Evolutionary conservation across 2,888 invertebrate species (phyloP).

Genomic region (Stenotaenia linearis): DNA sequence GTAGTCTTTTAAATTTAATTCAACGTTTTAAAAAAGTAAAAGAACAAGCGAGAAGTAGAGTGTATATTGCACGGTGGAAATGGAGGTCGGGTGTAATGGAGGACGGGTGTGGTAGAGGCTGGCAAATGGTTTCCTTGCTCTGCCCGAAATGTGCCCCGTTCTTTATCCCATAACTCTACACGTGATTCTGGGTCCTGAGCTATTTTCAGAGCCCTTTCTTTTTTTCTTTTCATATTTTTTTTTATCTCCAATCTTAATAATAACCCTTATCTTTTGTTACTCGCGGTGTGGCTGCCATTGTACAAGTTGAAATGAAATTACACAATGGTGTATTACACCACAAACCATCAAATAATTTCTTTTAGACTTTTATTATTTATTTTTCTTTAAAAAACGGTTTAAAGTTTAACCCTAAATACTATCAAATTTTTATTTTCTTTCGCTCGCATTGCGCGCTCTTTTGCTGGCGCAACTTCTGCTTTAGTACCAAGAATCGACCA

Average conservation of each 20-base stretch:
- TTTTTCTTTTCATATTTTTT: not conserved
- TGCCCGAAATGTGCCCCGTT: slow-evolving; percentile 17
- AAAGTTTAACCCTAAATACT: not conserved
- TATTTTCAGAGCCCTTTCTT: slow-evolving; percentile 16
- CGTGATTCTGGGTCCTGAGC: slow-evolving; percentile 4
- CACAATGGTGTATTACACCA: slow-evolving; percentile 19
- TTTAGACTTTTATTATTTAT: not conserved
- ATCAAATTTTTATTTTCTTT: too few species aligned
- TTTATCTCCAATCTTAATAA: slow-evolving; percentile 3
- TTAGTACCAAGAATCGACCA: not conserved
- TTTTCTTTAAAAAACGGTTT: not conserved
- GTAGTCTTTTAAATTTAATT: slow-evolving; percentile 11
- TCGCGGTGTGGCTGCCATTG: slow-evolving; percentile 7
- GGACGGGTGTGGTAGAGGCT: slow-evolving; percentile 7
- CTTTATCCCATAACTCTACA: slow-evolving; percentile 26
- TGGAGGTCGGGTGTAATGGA: slow-evolving; percentile 26
- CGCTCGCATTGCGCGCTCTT: too few species aligned
- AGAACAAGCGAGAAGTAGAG: slow-evolving; percentile 20
- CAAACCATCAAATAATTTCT: not conserved
- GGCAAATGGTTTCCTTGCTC: slow-evolving; percentile 6
- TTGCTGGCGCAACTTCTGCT: not conserved
- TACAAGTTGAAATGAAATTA: slow-evolving; percentile 21
- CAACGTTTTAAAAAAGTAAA: slow-evolving; percentile 26
- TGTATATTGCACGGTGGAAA: slow-evolving; percentile 23
- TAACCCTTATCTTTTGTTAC: slow-evolving; percentile 12